Evolutionary conservation across 2,797 vertebrate species (phyloP).

Genomic region (Halcyon leucocephala): DNA sequence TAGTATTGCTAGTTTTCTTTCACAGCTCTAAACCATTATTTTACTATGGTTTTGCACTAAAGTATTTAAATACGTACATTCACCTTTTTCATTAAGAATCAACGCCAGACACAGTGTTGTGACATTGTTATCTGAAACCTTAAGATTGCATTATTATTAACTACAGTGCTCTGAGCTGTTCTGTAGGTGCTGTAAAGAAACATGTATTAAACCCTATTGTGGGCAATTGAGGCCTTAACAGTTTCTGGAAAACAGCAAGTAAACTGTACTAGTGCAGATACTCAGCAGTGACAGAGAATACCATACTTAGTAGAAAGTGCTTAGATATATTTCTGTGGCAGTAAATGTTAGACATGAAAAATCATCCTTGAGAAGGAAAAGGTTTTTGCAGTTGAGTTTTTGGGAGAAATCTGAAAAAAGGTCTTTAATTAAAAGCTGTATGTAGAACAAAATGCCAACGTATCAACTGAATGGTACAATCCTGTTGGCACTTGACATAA

Average conservation of each 20-base stretch:
- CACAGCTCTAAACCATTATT: background rate
- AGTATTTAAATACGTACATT: background rate
- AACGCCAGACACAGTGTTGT: background rate
- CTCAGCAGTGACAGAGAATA: background rate
- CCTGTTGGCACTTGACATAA: background rate
- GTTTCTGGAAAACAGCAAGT: background rate
- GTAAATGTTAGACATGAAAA: background rate
- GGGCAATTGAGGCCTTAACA: background rate
- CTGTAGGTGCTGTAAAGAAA: background rate
- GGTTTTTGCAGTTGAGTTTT: background rate
- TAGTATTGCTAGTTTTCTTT: background rate
- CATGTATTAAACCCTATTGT: background rate
- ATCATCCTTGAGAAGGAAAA: background rate
- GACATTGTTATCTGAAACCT: background rate
- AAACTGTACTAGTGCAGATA: background rate
- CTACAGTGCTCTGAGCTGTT: background rate
- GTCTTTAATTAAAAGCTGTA: background rate
- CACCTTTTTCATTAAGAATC: background rate
- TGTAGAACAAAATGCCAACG: background rate
- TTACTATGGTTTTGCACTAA: background rate
- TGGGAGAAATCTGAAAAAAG: background rate
- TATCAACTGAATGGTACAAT: background rate
- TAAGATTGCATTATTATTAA: background rate
- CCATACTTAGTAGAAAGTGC: background rate
- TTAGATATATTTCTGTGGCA: background rate